A percentile compares a stretch with the other conserved stretches of the same genome.
Conservation (phyloP, 2,113 vertebrate species). For the Thinocorus orbignyianus region DNA sequence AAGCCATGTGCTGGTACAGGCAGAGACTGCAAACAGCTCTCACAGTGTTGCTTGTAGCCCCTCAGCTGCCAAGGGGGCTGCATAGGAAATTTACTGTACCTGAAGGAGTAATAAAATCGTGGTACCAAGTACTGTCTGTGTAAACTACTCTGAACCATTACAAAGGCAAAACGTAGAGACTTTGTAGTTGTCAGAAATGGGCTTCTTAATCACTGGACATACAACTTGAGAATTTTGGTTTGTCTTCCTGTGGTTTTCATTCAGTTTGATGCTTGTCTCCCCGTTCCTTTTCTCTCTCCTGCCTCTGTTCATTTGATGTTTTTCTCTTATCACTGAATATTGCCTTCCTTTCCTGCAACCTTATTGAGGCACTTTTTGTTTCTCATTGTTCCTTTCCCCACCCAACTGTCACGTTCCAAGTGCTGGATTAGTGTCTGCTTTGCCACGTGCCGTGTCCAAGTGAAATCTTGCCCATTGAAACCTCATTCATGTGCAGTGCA, state of each 20-base stretch:
- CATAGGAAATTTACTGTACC: neutral
- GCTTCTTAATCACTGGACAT: neutral
- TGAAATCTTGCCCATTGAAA: neutral
- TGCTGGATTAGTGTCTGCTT: neutral
- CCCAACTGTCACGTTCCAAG: neutral
- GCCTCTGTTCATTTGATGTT: neutral
- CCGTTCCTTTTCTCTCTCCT: neutral
- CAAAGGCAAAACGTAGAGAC: neutral
- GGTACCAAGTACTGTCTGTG: neutral
- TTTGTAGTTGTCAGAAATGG: neutral
- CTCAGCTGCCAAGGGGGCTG: neutral
- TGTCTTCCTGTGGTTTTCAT: neutral
- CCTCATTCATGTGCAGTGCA: neutral
- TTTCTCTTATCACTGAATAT: neutral
- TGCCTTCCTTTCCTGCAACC: neutral
- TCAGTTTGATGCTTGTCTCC: neutral
- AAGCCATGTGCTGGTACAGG: fast-evolving
- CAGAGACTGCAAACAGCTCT: neutral
- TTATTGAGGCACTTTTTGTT: neutral
- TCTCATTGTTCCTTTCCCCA: neutral
- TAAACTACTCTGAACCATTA: neutral
- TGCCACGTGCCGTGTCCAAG: neutral
- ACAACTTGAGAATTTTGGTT: neutral
- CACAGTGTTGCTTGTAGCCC: fast-evolving
- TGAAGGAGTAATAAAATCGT: neutral